Evolutionary conservation across 2,888 invertebrate species (phyloP).

Genomic region (Stenolophus ochropezus): DNA sequence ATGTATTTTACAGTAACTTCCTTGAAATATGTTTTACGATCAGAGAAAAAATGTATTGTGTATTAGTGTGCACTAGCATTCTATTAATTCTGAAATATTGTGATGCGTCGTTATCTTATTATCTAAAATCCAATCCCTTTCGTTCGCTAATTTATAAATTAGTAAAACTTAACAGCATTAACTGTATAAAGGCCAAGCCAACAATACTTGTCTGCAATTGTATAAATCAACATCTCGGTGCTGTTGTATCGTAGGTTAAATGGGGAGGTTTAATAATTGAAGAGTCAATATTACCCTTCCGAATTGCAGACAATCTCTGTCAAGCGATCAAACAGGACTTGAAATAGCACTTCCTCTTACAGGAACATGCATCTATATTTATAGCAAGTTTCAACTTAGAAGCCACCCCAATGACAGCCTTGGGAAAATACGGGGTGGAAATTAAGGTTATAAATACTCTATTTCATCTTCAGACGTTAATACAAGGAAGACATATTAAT

Average conservation of each 20-base stretch:
- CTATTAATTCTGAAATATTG: too few relatives aligned
- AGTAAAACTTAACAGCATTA: background rate
- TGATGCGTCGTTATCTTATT: too few relatives aligned
- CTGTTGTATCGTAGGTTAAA: conserved; percentile 3
- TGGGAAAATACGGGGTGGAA: conserved; percentile 2
- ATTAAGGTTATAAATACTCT: background rate
- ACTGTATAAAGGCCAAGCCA: too few relatives aligned
- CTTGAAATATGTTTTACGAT: too few relatives aligned
- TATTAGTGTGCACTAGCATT: too few relatives aligned
- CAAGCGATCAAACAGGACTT: conserved; percentile 6
- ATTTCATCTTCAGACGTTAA: background rate
- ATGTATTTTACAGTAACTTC: too few relatives aligned
- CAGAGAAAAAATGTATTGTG: too few relatives aligned
- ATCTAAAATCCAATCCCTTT: too few relatives aligned
- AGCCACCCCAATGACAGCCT: background rate
- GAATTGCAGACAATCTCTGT: conserved; percentile 2
- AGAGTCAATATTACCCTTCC: conserved; percentile 19
- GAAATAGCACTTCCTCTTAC: conserved; percentile 5
- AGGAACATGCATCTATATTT: background rate
- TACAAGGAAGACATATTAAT: background rate
- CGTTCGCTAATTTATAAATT: too few relatives aligned
- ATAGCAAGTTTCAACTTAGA: background rate
- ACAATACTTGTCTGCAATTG: background rate
- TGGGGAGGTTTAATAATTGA: conserved; percentile 19
- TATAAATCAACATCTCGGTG: conserved; percentile 1